Evolutionary conservation across 2,113 vertebrate species (phyloP), one percentile per base, ranked within the genome.

Genomic region (Bungarus multicinctus): DNA sequence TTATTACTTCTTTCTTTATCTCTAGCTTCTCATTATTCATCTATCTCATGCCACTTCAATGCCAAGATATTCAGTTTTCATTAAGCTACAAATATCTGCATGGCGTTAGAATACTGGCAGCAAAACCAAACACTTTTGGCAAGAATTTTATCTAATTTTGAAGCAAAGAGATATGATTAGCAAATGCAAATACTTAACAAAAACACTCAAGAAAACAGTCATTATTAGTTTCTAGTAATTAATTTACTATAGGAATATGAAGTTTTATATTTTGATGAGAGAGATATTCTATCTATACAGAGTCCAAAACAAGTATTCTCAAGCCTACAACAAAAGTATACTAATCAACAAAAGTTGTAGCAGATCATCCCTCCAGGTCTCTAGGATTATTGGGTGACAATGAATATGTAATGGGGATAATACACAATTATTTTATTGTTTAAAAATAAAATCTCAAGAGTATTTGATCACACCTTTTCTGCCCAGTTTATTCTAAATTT

Each of bases 1-100:
- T 97, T 96, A 95, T 96, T 94, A 91, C 89, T 97, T 94, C 93
- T n/a, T 94, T 93, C 14, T 45, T 97, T 97, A 96, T 97, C 96
- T 95, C 90, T 90, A 92, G 90, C 81, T 95, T 92, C 95, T 96
- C 95, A 95, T 97, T 97, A 96, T 97, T 96, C 93, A 95, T 96
- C 94, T 92, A 45, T 91, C 94, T 96, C 93, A 89, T 95, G 91
- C 92, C 85, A 95, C 93, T 95, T 96, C 87, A 87, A 57, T 95
- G 89, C 91, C 94, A 94, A 96, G 86, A 93, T 94, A 93, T 92
- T 96, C 96, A 92, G 95, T 64, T 95, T 92, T 95, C 50, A 43
- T 96, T 97, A 96, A 97, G 97, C 97, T 97, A 96, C 90, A 95
- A 92, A 94, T 92, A 95, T 43, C 89, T 95, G 92, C 53, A 94